These are phyloP conservation scores for Lepetodrilus schrolli DNA, from an alignment of 2,888 invertebrate genomes.

Conservation along the genomic window DNA sequence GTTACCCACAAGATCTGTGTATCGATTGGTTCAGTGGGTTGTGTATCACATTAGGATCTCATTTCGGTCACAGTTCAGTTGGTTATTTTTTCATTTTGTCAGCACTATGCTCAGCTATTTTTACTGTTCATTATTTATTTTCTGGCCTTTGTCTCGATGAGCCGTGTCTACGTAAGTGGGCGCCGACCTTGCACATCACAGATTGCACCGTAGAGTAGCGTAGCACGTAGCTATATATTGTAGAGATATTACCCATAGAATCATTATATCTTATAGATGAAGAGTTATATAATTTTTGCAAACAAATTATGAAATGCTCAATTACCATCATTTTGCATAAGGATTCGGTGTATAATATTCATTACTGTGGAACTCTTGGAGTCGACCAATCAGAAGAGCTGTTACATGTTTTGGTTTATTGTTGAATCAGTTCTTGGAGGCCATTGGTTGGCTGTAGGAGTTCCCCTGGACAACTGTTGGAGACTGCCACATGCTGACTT, in stretches of 20 bases:
- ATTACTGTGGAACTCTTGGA: constrained; percentile 1
- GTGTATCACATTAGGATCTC: not conserved
- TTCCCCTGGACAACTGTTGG: constrained; percentile 27
- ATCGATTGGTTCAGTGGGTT: no score
- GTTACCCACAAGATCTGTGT: no score
- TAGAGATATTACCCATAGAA: constrained; percentile 6
- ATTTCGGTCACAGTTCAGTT: not conserved
- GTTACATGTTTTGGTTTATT: constrained; percentile 24
- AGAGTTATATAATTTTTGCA: constrained; percentile 25
- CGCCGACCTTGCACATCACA: not conserved
- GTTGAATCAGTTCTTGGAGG: constrained; percentile 21
- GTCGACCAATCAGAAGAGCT: constrained; percentile 4
- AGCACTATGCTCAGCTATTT: not conserved
- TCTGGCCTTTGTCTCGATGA: not conserved
- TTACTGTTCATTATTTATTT: constrained; percentile 18
- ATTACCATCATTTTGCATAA: constrained; percentile 25
- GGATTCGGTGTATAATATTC: constrained; percentile 22
- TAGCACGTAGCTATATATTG: not conserved
- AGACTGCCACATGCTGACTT: constrained; percentile 22
- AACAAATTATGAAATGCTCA: constrained; percentile 26
- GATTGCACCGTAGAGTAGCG: not conserved
- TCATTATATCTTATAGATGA: constrained; percentile 18
- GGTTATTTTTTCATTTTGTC: not conserved
- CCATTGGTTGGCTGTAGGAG: constrained; percentile 2
- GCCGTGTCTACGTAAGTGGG: no score